Evolutionary conservation across 2,888 invertebrate genomes (phyloP).

Genomic region (Dolichopus griseipennis): DNA sequence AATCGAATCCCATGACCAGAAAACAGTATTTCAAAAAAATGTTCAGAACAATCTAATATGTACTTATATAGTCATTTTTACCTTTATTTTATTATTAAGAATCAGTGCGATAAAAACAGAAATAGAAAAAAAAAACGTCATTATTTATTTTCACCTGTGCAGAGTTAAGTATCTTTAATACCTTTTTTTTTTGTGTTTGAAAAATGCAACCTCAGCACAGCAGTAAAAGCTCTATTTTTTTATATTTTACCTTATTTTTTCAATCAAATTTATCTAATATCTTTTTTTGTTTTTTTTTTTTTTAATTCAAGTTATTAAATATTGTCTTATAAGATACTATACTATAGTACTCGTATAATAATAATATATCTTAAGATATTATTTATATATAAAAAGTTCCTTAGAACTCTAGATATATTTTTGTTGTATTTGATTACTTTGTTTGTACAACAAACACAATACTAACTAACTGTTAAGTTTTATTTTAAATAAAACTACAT

Average conservation of each 20-base stretch:
- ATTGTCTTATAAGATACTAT: neutral
- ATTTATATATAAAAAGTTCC: neutral
- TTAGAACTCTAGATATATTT: neutral
- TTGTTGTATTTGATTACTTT: too few species aligned
- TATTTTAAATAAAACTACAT: too few species aligned
- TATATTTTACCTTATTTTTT: too few species aligned
- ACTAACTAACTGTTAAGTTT: too few species aligned
- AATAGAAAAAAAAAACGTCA: neutral
- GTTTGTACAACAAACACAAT: too few species aligned
- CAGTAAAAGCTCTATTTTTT: too few species aligned
- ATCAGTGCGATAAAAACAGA: neutral
- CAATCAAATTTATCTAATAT: too few species aligned
- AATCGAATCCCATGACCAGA: neutral
- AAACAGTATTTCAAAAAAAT: neutral
- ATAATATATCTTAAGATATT: too few species aligned
- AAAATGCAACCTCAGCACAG: too few species aligned
- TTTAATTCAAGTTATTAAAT: neutral
- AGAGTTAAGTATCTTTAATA: too few species aligned
- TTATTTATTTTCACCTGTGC: constrained; percentile 4
- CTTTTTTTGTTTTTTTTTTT: too few species aligned
- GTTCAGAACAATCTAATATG: neutral
- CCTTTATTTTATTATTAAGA: neutral
- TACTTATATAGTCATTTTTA: constrained; percentile 2
- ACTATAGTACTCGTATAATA: neutral
- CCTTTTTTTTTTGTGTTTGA: neutral